Evolutionary conservation across 2,113 vertebrate species (phyloP), one percentile per base, ranked within the genome.

Genomic region (Cyphomyrus plagiostoma): DNA sequence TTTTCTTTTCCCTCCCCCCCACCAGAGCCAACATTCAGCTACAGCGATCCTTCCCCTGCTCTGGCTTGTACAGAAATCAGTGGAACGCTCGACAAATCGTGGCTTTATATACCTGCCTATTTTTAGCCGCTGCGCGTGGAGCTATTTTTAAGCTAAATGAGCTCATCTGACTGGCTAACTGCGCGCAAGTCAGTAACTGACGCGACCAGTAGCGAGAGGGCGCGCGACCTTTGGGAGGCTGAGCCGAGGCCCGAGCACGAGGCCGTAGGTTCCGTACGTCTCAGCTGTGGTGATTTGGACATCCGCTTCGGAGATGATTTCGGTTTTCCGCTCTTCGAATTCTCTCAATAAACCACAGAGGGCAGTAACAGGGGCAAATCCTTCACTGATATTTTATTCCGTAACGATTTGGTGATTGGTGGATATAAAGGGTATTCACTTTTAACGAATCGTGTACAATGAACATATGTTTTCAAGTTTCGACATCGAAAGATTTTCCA

Each of bases 141-240:
- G 94, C 94, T 96, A 96, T 95, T 94, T 96, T 96, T 95, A 96
- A 94, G 95, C 95, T 95, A 95, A 95, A 94, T 96, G 94, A 95
- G 94, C 93, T 95, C 96, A 95, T 93, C 91, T n/a, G 87, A 86
- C 82, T 46, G 82, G 39, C 21, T 48, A 11, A 84, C 7, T 9
- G 15, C 74, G 26, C 10, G 10, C 26, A n/a, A 26, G 62, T 39
- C 30, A 42, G 35, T 17, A 39, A 80, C 30, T 42, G 74, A 19
- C 74, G 30, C 35, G 13, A 39, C 74, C 35, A 80, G 74, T 42
- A 17, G 35, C 74, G 74, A 80, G 74, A 80, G 74, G 13, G 70
- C 30, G 58, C 23, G 58, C 23, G 58, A 62, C n/a, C 58, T 26
- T 26, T 10, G 58, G 58, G 23, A 66, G 58, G 58, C 58, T 26